Evolutionary conservation across 2,797 vertebrate species (phyloP).

Genomic region (Cryptoblepharus egeriae): DNA sequence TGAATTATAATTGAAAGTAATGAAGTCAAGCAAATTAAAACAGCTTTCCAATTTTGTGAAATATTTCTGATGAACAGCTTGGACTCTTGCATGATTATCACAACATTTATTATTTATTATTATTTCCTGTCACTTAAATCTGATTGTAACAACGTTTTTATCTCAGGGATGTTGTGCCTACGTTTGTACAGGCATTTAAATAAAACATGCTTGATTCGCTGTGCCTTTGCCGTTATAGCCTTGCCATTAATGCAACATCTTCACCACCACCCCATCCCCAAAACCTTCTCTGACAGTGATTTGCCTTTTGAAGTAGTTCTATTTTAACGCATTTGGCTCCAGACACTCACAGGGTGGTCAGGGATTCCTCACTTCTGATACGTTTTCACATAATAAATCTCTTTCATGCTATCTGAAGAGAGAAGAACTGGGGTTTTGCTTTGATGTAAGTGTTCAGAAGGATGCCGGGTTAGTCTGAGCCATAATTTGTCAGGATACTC

Average conservation of each 20-base stretch:
- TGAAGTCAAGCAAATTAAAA: neutral
- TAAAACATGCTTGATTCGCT: slow-evolving; percentile 32
- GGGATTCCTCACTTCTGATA: neutral
- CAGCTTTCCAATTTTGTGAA: neutral
- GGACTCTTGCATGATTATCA: neutral
- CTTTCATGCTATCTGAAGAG: neutral
- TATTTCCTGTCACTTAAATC: neutral
- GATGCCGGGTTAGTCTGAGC: neutral
- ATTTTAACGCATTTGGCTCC: slow-evolving; percentile 20
- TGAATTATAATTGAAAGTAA: neutral
- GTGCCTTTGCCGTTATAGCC: slow-evolving; percentile 12
- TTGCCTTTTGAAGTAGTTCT: slow-evolving; percentile 25
- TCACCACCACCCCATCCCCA: neutral
- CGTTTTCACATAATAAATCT: neutral
- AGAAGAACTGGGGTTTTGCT: neutral
- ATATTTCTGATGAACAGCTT: neutral
- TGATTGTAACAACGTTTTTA: neutral
- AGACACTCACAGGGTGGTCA: slow-evolving; percentile 14
- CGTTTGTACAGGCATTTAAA: neutral
- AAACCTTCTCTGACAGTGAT: slow-evolving; percentile 20
- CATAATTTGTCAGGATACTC: slow-evolving; percentile 26
- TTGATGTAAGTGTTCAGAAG: neutral
- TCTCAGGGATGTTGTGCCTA: neutral
- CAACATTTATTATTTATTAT: neutral
- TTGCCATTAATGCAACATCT: slow-evolving; percentile 14